Evolutionary conservation across 2,888 invertebrate species (phyloP), one percentile per base, ranked within the genome.

Genomic region (Odontomyia ornata): DNA sequence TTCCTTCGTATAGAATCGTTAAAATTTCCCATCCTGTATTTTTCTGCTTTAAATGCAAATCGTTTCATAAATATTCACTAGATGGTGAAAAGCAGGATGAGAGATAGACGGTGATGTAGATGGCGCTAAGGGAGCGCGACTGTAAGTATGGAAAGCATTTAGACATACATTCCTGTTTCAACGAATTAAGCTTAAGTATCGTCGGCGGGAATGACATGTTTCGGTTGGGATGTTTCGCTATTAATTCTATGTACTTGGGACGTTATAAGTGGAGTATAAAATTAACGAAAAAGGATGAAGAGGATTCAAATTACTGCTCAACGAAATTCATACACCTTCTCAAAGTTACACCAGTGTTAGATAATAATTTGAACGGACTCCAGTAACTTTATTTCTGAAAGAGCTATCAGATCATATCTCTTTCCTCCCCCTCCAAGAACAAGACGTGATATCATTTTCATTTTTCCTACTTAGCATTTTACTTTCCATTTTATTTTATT

Each of bases 61-160:
- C 60, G 73, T 73, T 73, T 73, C 73, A 73, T 73, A 73, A 73
- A 73, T 73, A 73, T 73, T 73, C 73, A 73, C 73, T 73, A 72
- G 60, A 43, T 46, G 28, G 21, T 4, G 46, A 47, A 52, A 72
- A 25, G 30, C 2, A 72, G 36, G 36, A n/a, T 46, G 27, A 72
- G 56, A 43, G 18, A 13, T 21, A 67, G n/a, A n/a, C 23, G 28
- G 28, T 13, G 28, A 28, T 1, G 28, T 23, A 7, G n/a, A 64
- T 28, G 3, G 25, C 28, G 30, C 15, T 28, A 64, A 28, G 28
- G 28, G 30, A 28, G 28, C 21, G 27, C 28, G 64, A 64, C 27
- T 28, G 15, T 13, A 64, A 64, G 4, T 5, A 15, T 11, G 25
- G 64, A n/a, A 52, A 52, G 52, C 52, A n/a, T 52, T 52, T 52